Evolutionary conservation across 2,888 invertebrate species (phyloP).

Genomic region (Euplexia lucipara): DNA sequence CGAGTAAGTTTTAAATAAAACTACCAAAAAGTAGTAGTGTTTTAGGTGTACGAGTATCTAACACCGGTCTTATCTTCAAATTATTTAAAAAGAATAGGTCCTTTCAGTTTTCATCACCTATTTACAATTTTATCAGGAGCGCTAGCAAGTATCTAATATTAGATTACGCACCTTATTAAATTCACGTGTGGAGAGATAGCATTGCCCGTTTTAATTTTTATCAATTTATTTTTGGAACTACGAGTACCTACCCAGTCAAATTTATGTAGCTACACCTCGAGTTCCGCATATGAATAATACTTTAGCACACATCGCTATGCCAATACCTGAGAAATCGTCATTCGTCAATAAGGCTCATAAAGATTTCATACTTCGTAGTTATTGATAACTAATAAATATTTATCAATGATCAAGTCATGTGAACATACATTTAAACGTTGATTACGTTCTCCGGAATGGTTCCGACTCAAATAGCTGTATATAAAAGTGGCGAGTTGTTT

Average conservation of each 20-base stretch:
- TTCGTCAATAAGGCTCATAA: slow-evolving; percentile 41
- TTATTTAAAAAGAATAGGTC: slow-evolving; percentile 3
- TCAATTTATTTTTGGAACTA: slow-evolving; percentile 33
- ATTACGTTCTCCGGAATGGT: slow-evolving; percentile 30
- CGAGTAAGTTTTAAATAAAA: slow-evolving; percentile 92
- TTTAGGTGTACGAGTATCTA: slow-evolving; percentile 9
- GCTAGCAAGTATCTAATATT: neutral
- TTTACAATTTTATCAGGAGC: slow-evolving; percentile 28
- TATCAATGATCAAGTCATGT: slow-evolving; percentile 40
- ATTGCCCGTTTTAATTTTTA: slow-evolving; percentile 38
- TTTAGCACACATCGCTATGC: slow-evolving; percentile 30
- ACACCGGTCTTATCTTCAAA: slow-evolving; percentile 15
- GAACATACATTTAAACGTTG: slow-evolving; percentile 11
- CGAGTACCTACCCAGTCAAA: slow-evolving; percentile 11
- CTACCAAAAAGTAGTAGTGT: neutral
- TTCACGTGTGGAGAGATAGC: slow-evolving; percentile 13
- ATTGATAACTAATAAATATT: slow-evolving; percentile 47
- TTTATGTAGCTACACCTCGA: slow-evolving; percentile 1
- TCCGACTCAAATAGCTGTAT: neutral
- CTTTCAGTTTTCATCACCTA: slow-evolving; percentile 8
- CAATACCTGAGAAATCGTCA: slow-evolving; percentile 24
- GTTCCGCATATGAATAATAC: slow-evolving; percentile 58
- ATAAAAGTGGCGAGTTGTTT: slow-evolving; percentile 12
- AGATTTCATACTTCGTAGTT: slow-evolving; percentile 41
- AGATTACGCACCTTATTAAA: slow-evolving; percentile 16